Base-by-base conservation (phyloP, 1,140 invertebrate genomes). In the Saxidomus purpurata region DNA sequence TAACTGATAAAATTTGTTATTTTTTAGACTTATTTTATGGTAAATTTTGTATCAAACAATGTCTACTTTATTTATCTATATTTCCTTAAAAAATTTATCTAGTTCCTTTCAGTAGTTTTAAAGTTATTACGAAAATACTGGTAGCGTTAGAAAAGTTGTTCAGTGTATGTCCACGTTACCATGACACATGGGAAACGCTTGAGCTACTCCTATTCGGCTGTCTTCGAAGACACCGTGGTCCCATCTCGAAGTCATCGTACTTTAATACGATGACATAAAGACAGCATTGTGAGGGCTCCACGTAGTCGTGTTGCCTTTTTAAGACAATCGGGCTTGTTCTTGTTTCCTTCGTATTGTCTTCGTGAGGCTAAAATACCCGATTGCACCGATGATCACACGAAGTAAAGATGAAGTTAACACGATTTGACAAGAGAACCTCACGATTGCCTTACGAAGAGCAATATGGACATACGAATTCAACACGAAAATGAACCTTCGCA, bases 281-380 rank as follows among this genome's bases (percentile, higher is more conserved):
- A 59, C 22, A 13, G 47, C 79, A 47, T 59, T 69, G 28, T 34
- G 28, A 38, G 36, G 28, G 67, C 28, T 69, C 31, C 67, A 31
- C 36, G 28, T 69, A 69, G 28, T 69, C 25, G 28, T 69, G 67
- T 34, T 38, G 28, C 67, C 28, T 69, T 69, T 17, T 19, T 59
- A 59, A 69, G 52, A 86, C 84, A 83, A 88, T 90, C 85, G 61
- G 84, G 25, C 79, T 80, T 4, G 69, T 90, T 91, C 80, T 79
- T 91, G 90, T 91, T 91, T 87, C 43, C 77, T 89, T 89, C 87
- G 81, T 91, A 81, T 89, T 85, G 90, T 74, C 61, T 91, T 91
- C 83, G 34, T 88, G 61, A 81, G 76, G 61, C 40, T 38, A 88
- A 88, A 87, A 55, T 89, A 63, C 87, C 87, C 1, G 67, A 89